Base-by-base conservation (phyloP, 2,797 vertebrate genomes). In the Spondyliosoma cantharus region DNA sequence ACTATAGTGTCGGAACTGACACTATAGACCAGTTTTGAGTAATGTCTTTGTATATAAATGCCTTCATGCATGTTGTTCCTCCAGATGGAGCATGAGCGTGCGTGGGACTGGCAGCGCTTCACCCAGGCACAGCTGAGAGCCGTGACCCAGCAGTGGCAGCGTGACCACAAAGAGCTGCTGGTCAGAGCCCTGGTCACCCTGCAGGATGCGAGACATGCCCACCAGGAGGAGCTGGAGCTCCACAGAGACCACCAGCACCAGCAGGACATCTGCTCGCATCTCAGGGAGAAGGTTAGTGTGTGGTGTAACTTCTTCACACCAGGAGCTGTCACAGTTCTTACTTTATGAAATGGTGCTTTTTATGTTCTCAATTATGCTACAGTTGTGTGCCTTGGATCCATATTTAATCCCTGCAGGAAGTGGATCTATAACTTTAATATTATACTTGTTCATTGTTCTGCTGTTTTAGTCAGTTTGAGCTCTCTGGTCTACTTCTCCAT, bases 231-330 rank as follows among this genome's bases (percentile, higher is more conserved):
- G 86, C 88, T 87, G 69, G 71, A 79, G 16, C 76, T 95, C 89
- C 94, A 95, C 57, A 89, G 90, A 74, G 93, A 94, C 87, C 95
- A 93, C 32, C 94, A 87, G 71, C 94, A 91, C 77, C 97, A 98
- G 22, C 95, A 96, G 91, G 93, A 97, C 82, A 88, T 96, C 77
- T 98, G 97, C 87, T 93, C 86, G 15, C 93, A 90, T 29, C 96
- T 99, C 87, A 96, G 94, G 89, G 93, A 94, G 80, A 97, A 98
- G 96, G 98, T 99, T 48, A 82, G 90, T 70, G 27, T n/a, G 27
- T 76, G 46, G 17, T 71, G 13, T 22, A 62, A 61, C 43, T 58
- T 68, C 43, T 56, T 68, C 27, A 53, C 22, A 32, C 8, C 32
- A 32, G 24, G 43, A 58, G 58, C 24, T 68, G 27, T 71, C 52